Evolutionary conservation across 2,797 vertebrate species (phyloP).

Genomic region (Sebastes flavidus): DNA sequence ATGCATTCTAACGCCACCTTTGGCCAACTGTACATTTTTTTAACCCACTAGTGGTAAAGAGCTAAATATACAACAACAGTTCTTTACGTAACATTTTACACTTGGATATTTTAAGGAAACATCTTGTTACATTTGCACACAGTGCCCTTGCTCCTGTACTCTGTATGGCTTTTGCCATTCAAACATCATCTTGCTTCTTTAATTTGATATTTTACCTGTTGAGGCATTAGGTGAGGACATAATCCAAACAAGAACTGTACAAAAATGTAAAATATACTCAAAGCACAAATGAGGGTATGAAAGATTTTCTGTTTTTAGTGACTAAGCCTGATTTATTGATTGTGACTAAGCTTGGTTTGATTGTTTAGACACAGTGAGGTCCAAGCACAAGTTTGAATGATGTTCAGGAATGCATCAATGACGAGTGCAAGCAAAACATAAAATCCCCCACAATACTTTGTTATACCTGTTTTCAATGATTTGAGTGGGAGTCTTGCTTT

Average conservation of each 20-base stretch:
- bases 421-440: not conserved
- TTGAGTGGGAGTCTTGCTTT: not conserved
- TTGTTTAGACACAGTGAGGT: not conserved
- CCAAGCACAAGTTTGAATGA: not conserved
- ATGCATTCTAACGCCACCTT: not conserved
- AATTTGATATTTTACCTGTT: not conserved
- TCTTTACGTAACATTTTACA: too few species aligned
- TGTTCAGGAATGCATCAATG: not conserved
- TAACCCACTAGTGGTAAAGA: too few species aligned
- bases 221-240: not conserved
- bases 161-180: not conserved
- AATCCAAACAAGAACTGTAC: not conserved
- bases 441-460: not conserved
- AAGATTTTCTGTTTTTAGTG: not conserved
- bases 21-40: not conserved
- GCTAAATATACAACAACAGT: too few species aligned
- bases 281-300: conserved; percentile 1
- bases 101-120: too few species aligned
- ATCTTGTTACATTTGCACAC: not conserved
- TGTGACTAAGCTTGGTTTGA: not conserved
- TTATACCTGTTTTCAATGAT: not conserved
- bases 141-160: not conserved
- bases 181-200: not conserved
- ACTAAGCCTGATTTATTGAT: not conserved
- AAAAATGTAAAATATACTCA: not conserved